Base-by-base conservation (phyloP, 2,888 invertebrate genomes). In the Chaitophorus viminalis region DNA sequence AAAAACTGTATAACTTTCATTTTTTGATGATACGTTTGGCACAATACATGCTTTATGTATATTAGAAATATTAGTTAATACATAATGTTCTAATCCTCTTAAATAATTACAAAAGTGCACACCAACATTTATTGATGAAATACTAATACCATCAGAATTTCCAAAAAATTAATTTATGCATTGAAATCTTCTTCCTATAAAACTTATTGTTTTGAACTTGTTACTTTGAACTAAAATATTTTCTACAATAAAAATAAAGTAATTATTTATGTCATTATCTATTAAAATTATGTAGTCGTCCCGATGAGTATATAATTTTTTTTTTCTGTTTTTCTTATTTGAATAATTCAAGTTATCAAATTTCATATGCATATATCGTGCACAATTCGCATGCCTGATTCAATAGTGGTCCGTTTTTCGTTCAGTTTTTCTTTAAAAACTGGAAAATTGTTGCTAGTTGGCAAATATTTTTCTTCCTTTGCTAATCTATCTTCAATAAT, bases 11-110 rank as follows among this genome's bases (percentile, higher is more conserved):
- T 33, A 70, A 70, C 33, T 70, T 33, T 70, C 31, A 31, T 33
- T 18, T n/a, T 70, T 31, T 70, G 31, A 31, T 31, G 70, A 70
- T 17, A 70, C 70, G 18, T 70, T 31, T 70, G 70, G 65, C 70
- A 70, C 70, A 70, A 70, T 70, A 70, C 70, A 70, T 31, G 70
- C 31, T 70, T 70, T 70, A 70, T 70, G 70, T 29, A 70, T 70
- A 31, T 70, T 70, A 31, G 31, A 31, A 14, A 70, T 70, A 70
- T 70, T 70, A 70, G 4, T 70, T 70, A 70, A 70, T n/a, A 65
- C 65, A 65, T 65, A 65, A 65, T 65, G 65, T 65, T 65, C 65
- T 65, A 65, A n/a, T 11, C n/a, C 9, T 65, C 65, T n/a, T 65
- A 65, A 70, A 70, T 70, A 17, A 5, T 70, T 33, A 31, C 70